Evolutionary conservation across 2,797 vertebrate genomes (phyloP), one percentile per base, ranked within the genome.

Genomic region (Melopsittacus undulatus): DNA sequence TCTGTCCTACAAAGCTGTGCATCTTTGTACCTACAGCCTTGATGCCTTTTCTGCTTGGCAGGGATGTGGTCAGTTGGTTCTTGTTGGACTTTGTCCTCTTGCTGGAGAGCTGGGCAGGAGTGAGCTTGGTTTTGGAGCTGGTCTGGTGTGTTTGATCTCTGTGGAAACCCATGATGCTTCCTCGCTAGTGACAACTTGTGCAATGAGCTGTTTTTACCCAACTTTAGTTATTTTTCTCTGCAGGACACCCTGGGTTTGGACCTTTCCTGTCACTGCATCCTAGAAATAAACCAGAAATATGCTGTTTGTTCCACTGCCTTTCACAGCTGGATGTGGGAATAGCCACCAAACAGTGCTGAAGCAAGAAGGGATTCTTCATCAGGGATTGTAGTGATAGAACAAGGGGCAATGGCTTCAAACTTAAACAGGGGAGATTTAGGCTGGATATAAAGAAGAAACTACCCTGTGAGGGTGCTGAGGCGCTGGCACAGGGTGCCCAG

Each of bases 1-100:
- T n/a, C 48, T n/a, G 11, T 13, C 36, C 27, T 13, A 38, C 30
- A 34, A 6, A 30, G 61, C 61, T 5, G 1, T 4, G n/a, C 6
- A 2, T n/a, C 46, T 51, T 20, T 45, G 56, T 34, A 27, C 26
- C 27, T 17, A 0, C 5, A 3, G 1, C 11, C 15, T 8, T 2
- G 3, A 40, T 40, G 68, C 16, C 30, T 13, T 15, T 21, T 26
- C 42, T 14, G 30, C 38, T 21, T 2, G 1, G 74, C 2, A 23
- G 45, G 22, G 30, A 15, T 5, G 21, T 4, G 54, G 4, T 0
- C 5, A 22, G 51, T 29, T 32, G n/a, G 24, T 13, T 0, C 5
- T 74, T 52, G 32, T 1, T 42, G 43, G 48, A 9, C 7, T 74
- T 67, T 20, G 45, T 54, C 11, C 16, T 42, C 34, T 22, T 5